Percentiles rank a stretch among this genome's conserved stretches.
phyloP scores from a whole-genome alignment of 2,797 vertebrate genomes.

The Hipposideros larvatus region DNA sequence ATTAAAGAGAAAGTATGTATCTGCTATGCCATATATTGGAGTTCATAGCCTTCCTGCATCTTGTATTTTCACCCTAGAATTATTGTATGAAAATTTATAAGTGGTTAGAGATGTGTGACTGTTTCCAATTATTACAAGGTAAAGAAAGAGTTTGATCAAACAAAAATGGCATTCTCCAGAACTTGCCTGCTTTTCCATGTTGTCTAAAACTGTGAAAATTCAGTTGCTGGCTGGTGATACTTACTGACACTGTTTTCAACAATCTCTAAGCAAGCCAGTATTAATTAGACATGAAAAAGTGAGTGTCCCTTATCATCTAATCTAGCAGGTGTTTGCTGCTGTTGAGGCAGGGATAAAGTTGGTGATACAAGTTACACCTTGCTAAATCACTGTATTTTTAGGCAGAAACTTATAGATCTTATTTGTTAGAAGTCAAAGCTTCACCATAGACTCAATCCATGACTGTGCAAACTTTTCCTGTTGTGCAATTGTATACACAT shows the following conservation, averaged over 20 bases:
- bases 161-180: neutral
- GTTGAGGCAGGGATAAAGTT: neutral
- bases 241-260: constrained; percentile 19
- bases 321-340: neutral
- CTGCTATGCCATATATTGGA: neutral
- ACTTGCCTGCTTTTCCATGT: constrained; percentile 4
- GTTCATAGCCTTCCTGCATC: neutral
- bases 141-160: neutral
- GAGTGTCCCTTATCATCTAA: neutral
- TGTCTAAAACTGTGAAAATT: constrained; percentile 50
- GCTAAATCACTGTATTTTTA: constrained; percentile 38
- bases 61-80: constrained; percentile 53
- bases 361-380: neutral
- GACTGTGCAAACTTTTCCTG: neutral
- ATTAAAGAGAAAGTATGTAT: neutral
- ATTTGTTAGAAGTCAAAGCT: neutral
- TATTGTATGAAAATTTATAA: neutral
- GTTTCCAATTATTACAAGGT: constrained; percentile 28
- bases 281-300: constrained; percentile 53
- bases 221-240: neutral
- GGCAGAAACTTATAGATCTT: neutral
- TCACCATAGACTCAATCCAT: neutral
- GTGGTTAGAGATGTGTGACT: neutral
- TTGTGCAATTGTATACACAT: neutral
- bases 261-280: neutral